phyloP scores from a whole-genome alignment of 2,797 vertebrate species.

The Typhlichthys subterraneus region DNA sequence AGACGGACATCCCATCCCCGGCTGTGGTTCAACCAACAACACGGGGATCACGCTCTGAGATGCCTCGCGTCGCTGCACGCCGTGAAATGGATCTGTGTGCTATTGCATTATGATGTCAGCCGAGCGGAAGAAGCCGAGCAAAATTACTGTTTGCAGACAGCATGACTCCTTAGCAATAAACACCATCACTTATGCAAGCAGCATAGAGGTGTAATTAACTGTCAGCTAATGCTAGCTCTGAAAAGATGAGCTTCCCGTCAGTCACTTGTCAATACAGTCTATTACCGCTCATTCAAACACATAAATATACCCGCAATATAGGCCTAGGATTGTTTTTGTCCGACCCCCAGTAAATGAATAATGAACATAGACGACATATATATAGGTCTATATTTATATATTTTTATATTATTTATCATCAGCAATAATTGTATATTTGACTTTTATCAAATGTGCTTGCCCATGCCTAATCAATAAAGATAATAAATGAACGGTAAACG shows the following conservation, averaged over 20 bases:
- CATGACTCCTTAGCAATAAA: constrained; percentile 28
- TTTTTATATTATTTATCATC: too few relatives aligned
- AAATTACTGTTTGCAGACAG: constrained; percentile 67
- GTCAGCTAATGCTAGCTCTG: constrained; percentile 53
- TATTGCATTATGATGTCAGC: constrained; percentile 75
- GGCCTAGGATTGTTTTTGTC: too few relatives aligned
- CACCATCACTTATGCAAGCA: constrained; percentile 64
- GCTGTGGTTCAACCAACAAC: constrained; percentile 20
- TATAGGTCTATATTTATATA: too few relatives aligned
- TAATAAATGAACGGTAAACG: too few relatives aligned
- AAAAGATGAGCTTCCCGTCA: constrained; percentile 34
- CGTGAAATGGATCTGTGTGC: constrained; percentile 68
- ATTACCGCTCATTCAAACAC: too few relatives aligned
- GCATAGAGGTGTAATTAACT: constrained; percentile 63
- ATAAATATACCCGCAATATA: too few relatives aligned
- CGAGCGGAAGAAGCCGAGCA: constrained; percentile 70
- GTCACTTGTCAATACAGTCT: constrained; percentile 27
- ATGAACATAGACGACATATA: too few relatives aligned
- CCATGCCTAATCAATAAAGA: too few relatives aligned
- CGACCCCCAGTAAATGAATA: too few relatives aligned
- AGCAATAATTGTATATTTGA: too few relatives aligned
- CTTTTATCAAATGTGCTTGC: too few relatives aligned
- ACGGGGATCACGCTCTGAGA: constrained; percentile 52
- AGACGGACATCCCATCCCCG: constrained; percentile 11
- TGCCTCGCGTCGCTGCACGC: constrained; percentile 45